Conservation (phyloP, 2,797 vertebrate species). For the Enteromius anoplus region DNA sequence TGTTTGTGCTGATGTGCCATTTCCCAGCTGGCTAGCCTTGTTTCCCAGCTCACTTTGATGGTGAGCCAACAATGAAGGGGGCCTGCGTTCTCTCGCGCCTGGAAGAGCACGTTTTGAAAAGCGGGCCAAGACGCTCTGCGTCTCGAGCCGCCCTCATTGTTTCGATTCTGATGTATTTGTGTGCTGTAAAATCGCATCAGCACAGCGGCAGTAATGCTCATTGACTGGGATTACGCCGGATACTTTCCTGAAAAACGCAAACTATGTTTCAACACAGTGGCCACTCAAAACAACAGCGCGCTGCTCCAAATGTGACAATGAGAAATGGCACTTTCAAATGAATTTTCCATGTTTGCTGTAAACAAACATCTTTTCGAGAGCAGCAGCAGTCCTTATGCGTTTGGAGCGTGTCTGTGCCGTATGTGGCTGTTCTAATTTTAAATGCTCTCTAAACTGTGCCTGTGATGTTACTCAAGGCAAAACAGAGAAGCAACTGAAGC, state of each 20-base stretch:
- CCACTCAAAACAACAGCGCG: not conserved
- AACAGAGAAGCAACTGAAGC: slow-evolving; percentile 3
- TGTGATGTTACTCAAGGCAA: slow-evolving; percentile 8
- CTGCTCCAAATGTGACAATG: slow-evolving; percentile 1
- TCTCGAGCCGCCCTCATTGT: slow-evolving; percentile 34
- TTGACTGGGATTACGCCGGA: slow-evolving; percentile 15
- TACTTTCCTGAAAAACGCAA: slow-evolving; percentile 17
- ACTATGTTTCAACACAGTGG: slow-evolving; percentile 2
- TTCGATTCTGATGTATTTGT: not conserved
- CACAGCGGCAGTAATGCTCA: slow-evolving; percentile 4
- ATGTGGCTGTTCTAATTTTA: slow-evolving; percentile 21
- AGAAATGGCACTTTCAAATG: slow-evolving; percentile 17
- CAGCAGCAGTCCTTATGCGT: not conserved
- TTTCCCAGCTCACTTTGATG: slow-evolving; percentile 53
- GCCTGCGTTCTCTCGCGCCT: slow-evolving; percentile 15
- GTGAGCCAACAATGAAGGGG: slow-evolving; percentile 44
- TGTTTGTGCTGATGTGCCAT: slow-evolving; percentile 59
- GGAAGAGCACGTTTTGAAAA: slow-evolving; percentile 32
- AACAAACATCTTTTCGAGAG: slow-evolving; percentile 28
- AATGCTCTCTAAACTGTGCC: slow-evolving; percentile 34
- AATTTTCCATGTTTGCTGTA: slow-evolving; percentile 39
- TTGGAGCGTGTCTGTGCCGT: not conserved
- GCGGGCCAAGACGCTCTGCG: not conserved
- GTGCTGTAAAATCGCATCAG: not conserved
- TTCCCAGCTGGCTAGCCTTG: slow-evolving; percentile 51